Evolutionary conservation across 2,797 vertebrate genomes (phyloP).

Genomic region (Podarcis lilfordi): DNA sequence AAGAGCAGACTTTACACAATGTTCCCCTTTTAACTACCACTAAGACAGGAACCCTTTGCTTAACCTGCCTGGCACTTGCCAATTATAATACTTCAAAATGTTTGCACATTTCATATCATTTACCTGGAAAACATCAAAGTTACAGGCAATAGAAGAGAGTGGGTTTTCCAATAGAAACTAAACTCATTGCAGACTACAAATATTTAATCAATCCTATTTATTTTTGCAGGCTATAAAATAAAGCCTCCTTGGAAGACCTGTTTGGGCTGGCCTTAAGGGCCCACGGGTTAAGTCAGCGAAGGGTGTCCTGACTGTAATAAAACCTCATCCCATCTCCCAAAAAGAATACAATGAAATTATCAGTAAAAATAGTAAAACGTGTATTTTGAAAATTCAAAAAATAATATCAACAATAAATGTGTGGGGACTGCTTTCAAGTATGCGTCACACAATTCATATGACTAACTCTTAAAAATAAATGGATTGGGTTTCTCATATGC

Average conservation of each 20-base stretch:
- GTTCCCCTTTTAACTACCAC: background rate
- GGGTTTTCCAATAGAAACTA: background rate
- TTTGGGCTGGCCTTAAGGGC: background rate
- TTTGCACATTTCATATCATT: background rate
- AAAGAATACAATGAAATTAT: too few relatives aligned
- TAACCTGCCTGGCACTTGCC: background rate
- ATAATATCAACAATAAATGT: too few relatives aligned
- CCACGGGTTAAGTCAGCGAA: background rate
- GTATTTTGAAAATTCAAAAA: too few relatives aligned
- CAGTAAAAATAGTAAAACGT: too few relatives aligned
- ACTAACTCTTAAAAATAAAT: too few relatives aligned
- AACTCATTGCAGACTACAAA: background rate
- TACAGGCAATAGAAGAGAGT: background rate
- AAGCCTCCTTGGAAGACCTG: background rate
- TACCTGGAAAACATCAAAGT: background rate
- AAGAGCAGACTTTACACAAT: background rate
- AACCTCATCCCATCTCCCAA: too few relatives aligned
- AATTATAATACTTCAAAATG: background rate
- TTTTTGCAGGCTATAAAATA: background rate
- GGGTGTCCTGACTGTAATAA: too few relatives aligned
- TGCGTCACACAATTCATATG: too few relatives aligned
- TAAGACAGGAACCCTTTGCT: background rate
- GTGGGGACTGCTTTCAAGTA: too few relatives aligned
- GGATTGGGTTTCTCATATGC: too few relatives aligned
- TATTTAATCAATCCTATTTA: background rate